Conservation (phyloP, 2,113 vertebrate species). For the Calonectris borealis region DNA sequence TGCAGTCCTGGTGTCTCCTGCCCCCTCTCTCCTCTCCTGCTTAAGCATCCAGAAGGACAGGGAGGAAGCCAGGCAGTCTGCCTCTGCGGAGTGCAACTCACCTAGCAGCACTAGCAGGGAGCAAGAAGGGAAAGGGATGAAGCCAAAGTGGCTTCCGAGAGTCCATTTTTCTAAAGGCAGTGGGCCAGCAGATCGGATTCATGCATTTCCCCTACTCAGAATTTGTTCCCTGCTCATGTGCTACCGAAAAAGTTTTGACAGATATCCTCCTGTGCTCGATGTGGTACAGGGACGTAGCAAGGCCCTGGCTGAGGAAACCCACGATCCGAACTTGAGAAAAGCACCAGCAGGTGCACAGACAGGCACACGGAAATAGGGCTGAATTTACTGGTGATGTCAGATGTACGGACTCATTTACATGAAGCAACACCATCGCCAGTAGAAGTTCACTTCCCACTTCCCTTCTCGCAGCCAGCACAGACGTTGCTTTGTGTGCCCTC, state of each 20-base stretch:
- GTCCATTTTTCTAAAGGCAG: neutral
- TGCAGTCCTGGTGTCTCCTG: neutral
- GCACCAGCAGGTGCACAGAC: neutral
- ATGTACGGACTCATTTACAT: accelerated
- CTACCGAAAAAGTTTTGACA: neutral
- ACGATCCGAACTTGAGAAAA: accelerated
- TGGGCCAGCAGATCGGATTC: neutral
- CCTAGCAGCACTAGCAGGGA: neutral
- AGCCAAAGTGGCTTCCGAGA: neutral
- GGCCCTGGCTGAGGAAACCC: neutral
- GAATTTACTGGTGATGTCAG: neutral
- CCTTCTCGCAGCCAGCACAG: neutral
- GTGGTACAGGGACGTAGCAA: accelerated
- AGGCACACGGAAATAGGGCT: accelerated
- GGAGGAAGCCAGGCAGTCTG: neutral
- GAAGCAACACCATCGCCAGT: accelerated
- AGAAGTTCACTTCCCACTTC: neutral
- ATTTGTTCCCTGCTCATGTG: neutral
- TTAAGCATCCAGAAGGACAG: neutral
- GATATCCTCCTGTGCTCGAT: accelerated
- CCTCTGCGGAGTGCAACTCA: neutral
- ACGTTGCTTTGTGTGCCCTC: neutral
- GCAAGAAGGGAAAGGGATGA: neutral
- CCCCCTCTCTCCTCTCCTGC: neutral
- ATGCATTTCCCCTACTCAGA: neutral